A percentile compares a stretch with the other conserved stretches of the same genome.
These are phyloP conservation scores for Criorhina ranunculi DNA, from an alignment of 2,888 invertebrate species.

Conservation along the genomic window DNA sequence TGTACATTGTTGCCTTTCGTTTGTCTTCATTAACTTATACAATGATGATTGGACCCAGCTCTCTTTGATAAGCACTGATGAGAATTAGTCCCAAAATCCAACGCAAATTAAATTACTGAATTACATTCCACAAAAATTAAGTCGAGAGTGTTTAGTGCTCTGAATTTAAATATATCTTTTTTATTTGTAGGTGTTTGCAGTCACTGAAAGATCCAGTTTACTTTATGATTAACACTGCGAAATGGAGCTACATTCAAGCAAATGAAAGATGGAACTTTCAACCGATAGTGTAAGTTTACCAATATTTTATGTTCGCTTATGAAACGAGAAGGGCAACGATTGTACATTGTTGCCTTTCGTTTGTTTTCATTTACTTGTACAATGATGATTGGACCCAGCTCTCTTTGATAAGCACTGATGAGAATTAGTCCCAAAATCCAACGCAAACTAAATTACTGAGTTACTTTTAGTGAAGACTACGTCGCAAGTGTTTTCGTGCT, in stretches of 20 bases:
- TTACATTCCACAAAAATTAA: background rate
- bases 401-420: conserved; percentile 63
- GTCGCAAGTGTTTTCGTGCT: background rate
- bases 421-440: conserved; percentile 46
- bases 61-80: conserved; percentile 65
- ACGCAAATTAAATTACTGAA: conserved; percentile 47
- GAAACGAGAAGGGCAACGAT: background rate
- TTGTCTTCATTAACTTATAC: conserved; percentile 4
- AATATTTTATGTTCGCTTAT: background rate
- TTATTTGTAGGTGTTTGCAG: too few relatives aligned
- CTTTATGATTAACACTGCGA: too few relatives aligned
- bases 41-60: conserved; percentile 63
- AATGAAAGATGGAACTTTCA: background rate
- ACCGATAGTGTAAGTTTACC: background rate
- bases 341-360: background rate
- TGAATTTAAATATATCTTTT: too few relatives aligned
- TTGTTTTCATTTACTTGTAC: conserved; percentile 1
- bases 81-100: conserved; percentile 55
- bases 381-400: conserved; percentile 57
- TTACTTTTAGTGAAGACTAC: background rate
- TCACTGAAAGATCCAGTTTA: too few relatives aligned
- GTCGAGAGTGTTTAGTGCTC: too few relatives aligned
- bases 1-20: background rate
- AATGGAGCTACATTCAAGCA: too few relatives aligned
- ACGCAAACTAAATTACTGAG: conserved; percentile 36